A percentile compares a stretch with the other conserved stretches of the same genome.
These are phyloP conservation scores for Arnoldichthys spilopterus DNA, from an alignment of 2,797 vertebrate species.

Conservation along the genomic window DNA sequence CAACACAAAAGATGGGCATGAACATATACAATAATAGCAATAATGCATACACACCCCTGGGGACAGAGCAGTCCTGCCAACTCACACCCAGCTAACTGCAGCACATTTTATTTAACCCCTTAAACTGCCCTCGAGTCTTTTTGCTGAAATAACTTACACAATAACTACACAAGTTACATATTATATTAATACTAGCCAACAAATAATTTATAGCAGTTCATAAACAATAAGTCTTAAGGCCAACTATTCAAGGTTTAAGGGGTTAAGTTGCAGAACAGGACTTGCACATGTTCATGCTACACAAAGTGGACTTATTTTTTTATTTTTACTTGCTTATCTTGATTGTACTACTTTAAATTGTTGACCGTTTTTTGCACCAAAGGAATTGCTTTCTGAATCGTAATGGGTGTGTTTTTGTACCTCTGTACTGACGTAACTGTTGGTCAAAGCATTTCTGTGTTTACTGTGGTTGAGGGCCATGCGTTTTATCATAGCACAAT, in stretches of 20 bases:
- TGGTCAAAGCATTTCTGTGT: conserved; percentile 1
- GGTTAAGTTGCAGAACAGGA: background rate
- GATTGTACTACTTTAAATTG: conserved; percentile 38
- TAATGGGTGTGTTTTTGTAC: conserved; percentile 23
- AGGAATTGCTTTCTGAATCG: background rate
- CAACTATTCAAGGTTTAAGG: background rate
- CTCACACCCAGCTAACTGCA: conserved; percentile 9
- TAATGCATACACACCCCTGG: conserved; percentile 14
- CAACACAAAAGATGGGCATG: conserved; percentile 70
- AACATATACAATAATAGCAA: conserved; percentile 40
- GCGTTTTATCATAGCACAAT: background rate
- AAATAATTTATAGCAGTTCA: background rate
- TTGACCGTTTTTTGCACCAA: background rate
- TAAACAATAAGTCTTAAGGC: background rate
- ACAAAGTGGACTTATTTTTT: conserved; percentile 22
- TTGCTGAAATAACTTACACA: no score
- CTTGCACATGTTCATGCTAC: background rate
- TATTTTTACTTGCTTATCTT: conserved; percentile 1
- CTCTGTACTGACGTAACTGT: conserved; percentile 27
- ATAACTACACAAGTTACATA: background rate
- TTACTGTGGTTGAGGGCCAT: background rate
- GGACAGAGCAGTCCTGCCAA: background rate
- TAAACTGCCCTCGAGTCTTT: conserved; percentile 2
- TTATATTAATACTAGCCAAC: background rate
- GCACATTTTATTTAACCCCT: background rate